Conservation (phyloP, 1,140 invertebrate species). For the Brachionus calyciflorus region DNA sequence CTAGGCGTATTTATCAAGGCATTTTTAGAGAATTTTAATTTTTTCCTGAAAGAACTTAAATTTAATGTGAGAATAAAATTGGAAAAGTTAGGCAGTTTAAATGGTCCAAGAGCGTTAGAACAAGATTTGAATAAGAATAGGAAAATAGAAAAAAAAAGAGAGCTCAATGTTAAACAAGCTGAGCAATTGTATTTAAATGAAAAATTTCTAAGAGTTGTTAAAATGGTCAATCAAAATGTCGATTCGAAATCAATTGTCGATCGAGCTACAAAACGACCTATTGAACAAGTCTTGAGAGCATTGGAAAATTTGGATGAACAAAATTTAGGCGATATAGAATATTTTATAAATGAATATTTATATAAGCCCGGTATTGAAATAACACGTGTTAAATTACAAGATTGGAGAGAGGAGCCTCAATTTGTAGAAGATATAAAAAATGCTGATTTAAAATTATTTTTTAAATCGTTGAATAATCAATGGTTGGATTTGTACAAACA, state of each 20-base stretch:
- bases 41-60: not conserved
- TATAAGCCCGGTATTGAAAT: conserved; percentile 34
- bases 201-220: conserved; percentile 41
- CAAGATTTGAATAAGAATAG: not conserved
- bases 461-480: not conserved
- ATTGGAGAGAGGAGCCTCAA: conserved; percentile 16
- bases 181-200: conserved; percentile 37
- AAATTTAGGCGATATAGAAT: conserved; percentile 7
- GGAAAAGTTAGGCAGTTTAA: too few relatives aligned
- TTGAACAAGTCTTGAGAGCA: conserved; percentile 19
- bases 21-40: not conserved
- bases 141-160: not conserved
- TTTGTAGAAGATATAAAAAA: not conserved
- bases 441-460: not conserved
- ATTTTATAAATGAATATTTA: conserved; percentile 32
- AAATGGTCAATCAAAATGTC: conserved; percentile 29
- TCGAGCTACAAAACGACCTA: conserved; percentile 1
- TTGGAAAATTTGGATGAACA: conserved; percentile 9
- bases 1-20: not conserved
- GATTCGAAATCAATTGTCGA: conserved; percentile 46
- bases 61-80: too few relatives aligned
- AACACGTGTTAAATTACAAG: not conserved
- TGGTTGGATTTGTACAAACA: conserved; percentile 39
- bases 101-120: too few relatives aligned
- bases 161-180: not conserved